Evolutionary conservation across 2,113 vertebrate genomes (phyloP), one percentile per base, ranked within the genome.

Genomic region (Phrynosoma platyrhinos): DNA sequence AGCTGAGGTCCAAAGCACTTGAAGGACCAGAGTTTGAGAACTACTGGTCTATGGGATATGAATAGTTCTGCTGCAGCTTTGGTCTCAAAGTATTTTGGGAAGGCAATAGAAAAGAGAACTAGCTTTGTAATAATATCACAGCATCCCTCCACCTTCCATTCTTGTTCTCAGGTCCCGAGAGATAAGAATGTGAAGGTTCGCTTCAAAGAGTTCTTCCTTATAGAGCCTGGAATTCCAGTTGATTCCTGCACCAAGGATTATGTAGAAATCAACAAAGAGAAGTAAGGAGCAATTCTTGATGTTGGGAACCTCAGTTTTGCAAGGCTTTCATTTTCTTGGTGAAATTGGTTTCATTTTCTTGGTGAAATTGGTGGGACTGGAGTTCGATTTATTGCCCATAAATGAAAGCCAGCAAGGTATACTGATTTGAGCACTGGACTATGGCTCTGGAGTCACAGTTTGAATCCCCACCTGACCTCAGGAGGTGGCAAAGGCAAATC

Each of bases 241-340:
- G 71, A 8, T 3, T 81, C 69, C 7, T 99, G 98, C 92, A 23
- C 66, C 80, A 99, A 98, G 90, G 99, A 99, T 96, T 98, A 98
- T 0, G 98, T 99, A 91, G 84, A 97, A 88, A 42, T 99, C 93
- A 97, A 97, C 0, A 91, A 88, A 55, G 95, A 96, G 0, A 98
- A 85, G 99, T 99, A 88, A 96, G 98, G 86, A 0, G 23, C 0
- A 0, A 3, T 58, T 4, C 5, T 64, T 74, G 52, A 21, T 12
- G n/a, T 32, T 47, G 76, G 27, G 7, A 69, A 68, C 14, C 5
- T 9, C 42, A 2, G 20, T 25, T 27, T 14, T 9, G 40, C 13
- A 14, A 52, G 58, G 36, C 40, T 79, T 42, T 66, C 20, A 66
- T 71, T 71, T 71, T 71, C 8, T 30, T 71, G 25, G 30, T 27